Evolutionary conservation across 2,888 invertebrate species (phyloP), one percentile per base, ranked within the genome.

Genomic region (Orchesellides sinensis): DNA sequence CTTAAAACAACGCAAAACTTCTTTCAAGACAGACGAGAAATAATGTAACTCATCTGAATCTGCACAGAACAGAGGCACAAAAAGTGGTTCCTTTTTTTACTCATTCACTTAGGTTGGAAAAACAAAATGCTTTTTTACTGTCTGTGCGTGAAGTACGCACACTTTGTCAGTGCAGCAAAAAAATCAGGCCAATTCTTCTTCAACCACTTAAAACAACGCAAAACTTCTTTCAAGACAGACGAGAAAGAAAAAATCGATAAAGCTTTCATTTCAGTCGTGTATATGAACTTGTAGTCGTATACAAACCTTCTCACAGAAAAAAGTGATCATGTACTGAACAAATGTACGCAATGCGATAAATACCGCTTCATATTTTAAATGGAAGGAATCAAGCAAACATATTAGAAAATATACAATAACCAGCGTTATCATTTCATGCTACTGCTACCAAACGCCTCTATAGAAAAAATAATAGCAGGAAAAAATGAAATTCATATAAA

Each of bases 401-500:
- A n/a, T n/a, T n/a, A n/a, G n/a, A n/a, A n/a, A n/a, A n/a, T n/a
- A 59, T 32, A 59, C 29, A 59, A 59, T 17, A n/a, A 8, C 17
- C 52, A 40, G 40, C 25, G 21, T 14, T 17, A 40, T 40, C 40
- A 63, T 63, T 23, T 40, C 14, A n/a, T 63, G 19, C n/a, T 2
- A 52, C 52, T 17, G 2, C 2, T 14, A 40, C 40, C 8, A 32
- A 29, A 61, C n/a, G n/a, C 56, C 56, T 21, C 17, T 4, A n/a
- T n/a, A n/a, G 21, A 63, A 40, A 40, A 61, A 63, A 63, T 4
- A 25, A 40, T 10, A 40, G 23, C 23, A 17, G 49, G 27, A 54
- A 25, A 75, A 74, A 66, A 75, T 66, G 59, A 69, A 61, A 78
- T 78, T 47, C 61, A 40, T 70, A 70, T 78, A 66, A 69, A 78